Conservation (phyloP, 2,797 vertebrate genomes). For the Mycteria americana region DNA sequence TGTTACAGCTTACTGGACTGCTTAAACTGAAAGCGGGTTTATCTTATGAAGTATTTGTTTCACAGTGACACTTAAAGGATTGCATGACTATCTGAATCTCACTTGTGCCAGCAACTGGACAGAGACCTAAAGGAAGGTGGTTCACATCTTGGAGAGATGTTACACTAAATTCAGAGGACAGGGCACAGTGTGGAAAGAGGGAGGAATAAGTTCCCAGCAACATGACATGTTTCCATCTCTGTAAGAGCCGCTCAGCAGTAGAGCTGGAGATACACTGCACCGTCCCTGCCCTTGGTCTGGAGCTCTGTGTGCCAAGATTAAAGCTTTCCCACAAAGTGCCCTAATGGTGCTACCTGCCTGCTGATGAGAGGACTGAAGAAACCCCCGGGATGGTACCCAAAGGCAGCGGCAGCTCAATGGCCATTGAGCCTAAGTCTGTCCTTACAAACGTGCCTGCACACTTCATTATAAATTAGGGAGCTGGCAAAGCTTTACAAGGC, state of each 20-base stretch:
- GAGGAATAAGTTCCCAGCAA: background rate
- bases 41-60: background rate
- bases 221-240: accelerated
- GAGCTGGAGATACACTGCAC: background rate
- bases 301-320: background rate
- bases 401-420: background rate
- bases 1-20: background rate
- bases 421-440: background rate
- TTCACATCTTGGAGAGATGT: background rate
- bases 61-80: background rate
- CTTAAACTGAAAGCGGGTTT: background rate
- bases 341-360: background rate
- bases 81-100: background rate
- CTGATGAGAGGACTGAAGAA: background rate
- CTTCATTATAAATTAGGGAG: background rate
- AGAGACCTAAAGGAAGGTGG: background rate
- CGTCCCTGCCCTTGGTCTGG: background rate
- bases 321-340: background rate
- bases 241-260: background rate
- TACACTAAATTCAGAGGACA: background rate
- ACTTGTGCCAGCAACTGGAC: background rate
- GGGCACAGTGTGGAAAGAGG: background rate
- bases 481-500: background rate
- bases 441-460: background rate
- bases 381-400: background rate